Conservation (phyloP, 2,113 vertebrate species). For the Pavo muticus region DNA sequence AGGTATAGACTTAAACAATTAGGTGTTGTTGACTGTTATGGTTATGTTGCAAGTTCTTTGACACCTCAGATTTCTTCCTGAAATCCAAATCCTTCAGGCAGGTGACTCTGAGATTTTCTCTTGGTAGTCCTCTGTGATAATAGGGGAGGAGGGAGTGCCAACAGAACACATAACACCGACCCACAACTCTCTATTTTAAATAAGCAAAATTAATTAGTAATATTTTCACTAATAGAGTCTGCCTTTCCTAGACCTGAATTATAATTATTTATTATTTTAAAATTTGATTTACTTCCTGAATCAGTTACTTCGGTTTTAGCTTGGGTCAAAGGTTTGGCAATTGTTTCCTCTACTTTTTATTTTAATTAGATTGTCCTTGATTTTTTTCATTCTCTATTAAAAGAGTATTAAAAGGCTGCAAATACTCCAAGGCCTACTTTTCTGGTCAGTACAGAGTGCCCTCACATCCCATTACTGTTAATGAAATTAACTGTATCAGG, state of each 20-base stretch:
- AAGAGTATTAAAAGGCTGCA: not conserved
- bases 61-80: not conserved
- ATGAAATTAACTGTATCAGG: conserved; percentile 8
- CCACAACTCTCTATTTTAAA: not conserved
- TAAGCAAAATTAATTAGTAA: not conserved
- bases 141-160: not conserved
- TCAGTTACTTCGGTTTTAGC: not conserved
- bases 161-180: not conserved
- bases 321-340: not conserved
- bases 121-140: not conserved
- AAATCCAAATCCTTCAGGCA: not conserved
- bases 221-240: not conserved
- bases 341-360: not conserved
- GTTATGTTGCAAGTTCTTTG: not conserved
- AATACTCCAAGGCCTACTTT: conserved; percentile 12
- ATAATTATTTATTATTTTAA: not conserved
- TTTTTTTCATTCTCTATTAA: conserved; percentile 25
- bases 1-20: not conserved
- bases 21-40: not conserved
- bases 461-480: conserved; percentile 9
- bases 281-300: not conserved
- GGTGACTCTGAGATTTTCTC: not conserved
- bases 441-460: not conserved
- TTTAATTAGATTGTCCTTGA: not conserved
- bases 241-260: not conserved